Base-by-base conservation (phyloP, 2,888 invertebrate genomes). In the Cryptophagus acutangulus region DNA sequence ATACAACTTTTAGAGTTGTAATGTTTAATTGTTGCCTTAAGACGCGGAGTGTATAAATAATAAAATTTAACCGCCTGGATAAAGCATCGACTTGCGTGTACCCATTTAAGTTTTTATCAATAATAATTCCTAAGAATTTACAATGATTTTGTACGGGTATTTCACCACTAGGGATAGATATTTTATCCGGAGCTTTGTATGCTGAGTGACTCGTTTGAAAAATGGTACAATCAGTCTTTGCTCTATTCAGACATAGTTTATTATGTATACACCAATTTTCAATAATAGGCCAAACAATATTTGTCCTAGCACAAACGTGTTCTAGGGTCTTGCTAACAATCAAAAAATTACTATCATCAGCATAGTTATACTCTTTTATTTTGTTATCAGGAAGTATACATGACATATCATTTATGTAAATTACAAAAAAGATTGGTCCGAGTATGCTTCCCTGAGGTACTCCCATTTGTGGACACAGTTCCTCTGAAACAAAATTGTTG, bases 141-240 rank as follows among this genome's bases (percentile, higher is more conserved):
- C 20, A 8, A 9, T 20, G 20, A 20, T 20, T 9, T 20, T 20
- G 6, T 20, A 20, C 9, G 9, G 9, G 6, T 8, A 20, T 20
- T 20, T 20, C 20, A 20, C 20, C 20, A 9, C 9, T 9, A 20
- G 20, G 20, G 6, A 20, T 20, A 20, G 20, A 9, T 20, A 20
- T 20, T 20, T 6, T 20, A 8, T 20, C 9, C 9, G 20, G 20
- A 20, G 9, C 6, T 8, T 20, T 9, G 6, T 8, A 8, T 20
- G 6, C 9, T 20, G 20, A 20, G 20, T 20, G 20, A 20, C 6
- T 20, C 6, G 20, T 8, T 20, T 20, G 6, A 20, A 20, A 20
- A 20, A 20, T 20, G 20, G 20, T 20, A 20, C 20, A 20, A 20
- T 20, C 20, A 20, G 20, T 20, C 9, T 20, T 20, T 20, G 20